A percentile compares a stretch with the other conserved stretches of the same genome.
These are phyloP conservation scores for Rhinogobio ventralis DNA, from an alignment of 2,797 vertebrate genomes.

Conservation along the genomic window DNA sequence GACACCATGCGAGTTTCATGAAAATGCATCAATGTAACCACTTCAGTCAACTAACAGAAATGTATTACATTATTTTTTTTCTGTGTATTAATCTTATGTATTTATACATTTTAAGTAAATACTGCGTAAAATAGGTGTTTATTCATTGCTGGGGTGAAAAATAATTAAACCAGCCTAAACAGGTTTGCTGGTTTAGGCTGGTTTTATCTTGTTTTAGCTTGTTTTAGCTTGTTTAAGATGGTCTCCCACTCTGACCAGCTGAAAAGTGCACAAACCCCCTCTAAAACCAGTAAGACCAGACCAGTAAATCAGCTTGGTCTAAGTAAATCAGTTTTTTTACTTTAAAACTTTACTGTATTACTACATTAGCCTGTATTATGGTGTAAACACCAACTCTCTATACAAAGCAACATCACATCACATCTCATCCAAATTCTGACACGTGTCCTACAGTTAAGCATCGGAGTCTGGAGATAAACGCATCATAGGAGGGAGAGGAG, in stretches of 20 bases:
- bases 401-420: constrained; percentile 20
- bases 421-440: constrained; percentile 64
- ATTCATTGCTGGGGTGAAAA: neutral
- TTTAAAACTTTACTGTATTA: neutral
- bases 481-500: constrained; percentile 69
- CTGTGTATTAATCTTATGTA: too few species aligned
- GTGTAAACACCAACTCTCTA: neutral
- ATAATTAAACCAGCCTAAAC: neutral
- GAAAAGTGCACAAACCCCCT: neutral
- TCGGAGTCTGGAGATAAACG: constrained; percentile 58
- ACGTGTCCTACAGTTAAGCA: constrained; percentile 57
- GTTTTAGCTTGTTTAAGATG: neutral
- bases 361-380: neutral
- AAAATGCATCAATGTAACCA: neutral
- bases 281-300: neutral
- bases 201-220: neutral
- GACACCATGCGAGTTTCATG: neutral
- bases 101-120: too few species aligned
- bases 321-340: too few species aligned
- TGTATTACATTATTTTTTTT: too few species aligned
- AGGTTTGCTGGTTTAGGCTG: neutral
- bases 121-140: too few species aligned
- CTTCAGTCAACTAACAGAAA: neutral
- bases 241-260: neutral
- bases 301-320: neutral